phyloP scores from a whole-genome alignment of 1,140 invertebrate genomes.

The Cylas formicarius region DNA sequence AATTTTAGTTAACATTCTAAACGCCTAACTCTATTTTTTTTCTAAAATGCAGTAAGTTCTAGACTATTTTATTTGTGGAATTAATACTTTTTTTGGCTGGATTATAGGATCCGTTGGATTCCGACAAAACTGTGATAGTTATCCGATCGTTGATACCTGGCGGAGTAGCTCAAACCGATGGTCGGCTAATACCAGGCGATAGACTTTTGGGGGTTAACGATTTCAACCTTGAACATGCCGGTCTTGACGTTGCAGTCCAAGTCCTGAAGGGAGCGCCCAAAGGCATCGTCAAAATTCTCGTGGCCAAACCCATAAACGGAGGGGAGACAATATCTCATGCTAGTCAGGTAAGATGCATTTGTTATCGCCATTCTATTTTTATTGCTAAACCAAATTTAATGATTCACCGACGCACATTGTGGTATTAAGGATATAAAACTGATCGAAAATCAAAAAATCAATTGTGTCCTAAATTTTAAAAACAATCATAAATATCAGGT shows the following conservation, averaged over 20 bases:
- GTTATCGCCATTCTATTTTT: background rate
- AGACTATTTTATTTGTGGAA: background rate
- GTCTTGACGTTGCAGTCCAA: constrained; percentile 74
- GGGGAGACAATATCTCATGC: constrained; percentile 50
- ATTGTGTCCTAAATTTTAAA: too few species aligned
- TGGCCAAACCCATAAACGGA: constrained; percentile 78
- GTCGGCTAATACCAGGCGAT: constrained; percentile 77
- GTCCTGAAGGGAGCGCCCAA: constrained; percentile 70
- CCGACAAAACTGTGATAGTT: constrained; percentile 79
- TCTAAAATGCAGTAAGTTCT: too few species aligned
- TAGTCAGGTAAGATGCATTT: constrained; percentile 49
- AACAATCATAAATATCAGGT: too few species aligned
- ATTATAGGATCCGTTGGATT: constrained; percentile 67
- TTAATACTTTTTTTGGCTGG: background rate
- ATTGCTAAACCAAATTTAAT: background rate
- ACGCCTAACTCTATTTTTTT: too few species aligned
- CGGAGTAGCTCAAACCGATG: constrained; percentile 73
- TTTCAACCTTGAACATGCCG: constrained; percentile 64
- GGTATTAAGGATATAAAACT: too few species aligned
- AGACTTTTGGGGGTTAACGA: constrained; percentile 79
- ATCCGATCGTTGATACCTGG: constrained; percentile 80
- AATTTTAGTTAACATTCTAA: too few species aligned
- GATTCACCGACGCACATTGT: too few species aligned
- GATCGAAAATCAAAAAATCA: too few species aligned
- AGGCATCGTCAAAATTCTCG: constrained; percentile 72